These are phyloP conservation scores for Nomia melanderi DNA, from an alignment of 1,140 invertebrate species.

Conservation along the genomic window DNA sequence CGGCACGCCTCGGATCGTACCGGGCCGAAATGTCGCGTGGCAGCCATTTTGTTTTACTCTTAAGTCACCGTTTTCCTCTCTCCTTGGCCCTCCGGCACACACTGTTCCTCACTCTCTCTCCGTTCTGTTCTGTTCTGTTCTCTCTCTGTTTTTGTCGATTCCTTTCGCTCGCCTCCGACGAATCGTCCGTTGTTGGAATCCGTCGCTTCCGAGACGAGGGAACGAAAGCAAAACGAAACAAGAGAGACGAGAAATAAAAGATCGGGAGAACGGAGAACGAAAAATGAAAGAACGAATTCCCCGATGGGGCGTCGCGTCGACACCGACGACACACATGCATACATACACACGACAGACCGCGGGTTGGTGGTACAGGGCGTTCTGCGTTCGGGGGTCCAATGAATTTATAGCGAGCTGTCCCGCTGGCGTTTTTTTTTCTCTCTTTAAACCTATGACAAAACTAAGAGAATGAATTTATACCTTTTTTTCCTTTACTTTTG, in stretches of 20 bases:
- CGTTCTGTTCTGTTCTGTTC: background rate
- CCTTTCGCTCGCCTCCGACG: constrained; percentile 6
- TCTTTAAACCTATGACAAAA: constrained; percentile 77
- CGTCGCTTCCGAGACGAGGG: too few relatives aligned
- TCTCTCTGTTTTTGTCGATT: constrained; percentile 9
- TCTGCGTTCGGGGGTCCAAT: constrained; percentile 73
- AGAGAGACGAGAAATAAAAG: too few relatives aligned
- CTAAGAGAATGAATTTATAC: constrained; percentile 77
- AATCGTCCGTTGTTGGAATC: background rate
- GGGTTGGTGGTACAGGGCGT: constrained; percentile 74
- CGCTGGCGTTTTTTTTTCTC: constrained; percentile 74
- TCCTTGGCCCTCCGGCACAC: background rate
- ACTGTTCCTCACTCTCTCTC: constrained; percentile 2
- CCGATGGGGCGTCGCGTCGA: constrained; percentile 41
- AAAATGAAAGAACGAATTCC: constrained; percentile 11
- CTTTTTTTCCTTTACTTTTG: constrained; percentile 62
- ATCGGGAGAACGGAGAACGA: too few relatives aligned
- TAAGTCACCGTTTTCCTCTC: constrained; percentile 63
- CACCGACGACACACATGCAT: constrained; percentile 46
- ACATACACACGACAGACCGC: constrained; percentile 55
- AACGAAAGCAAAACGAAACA: too few relatives aligned
- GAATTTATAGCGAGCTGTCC: constrained; percentile 75
- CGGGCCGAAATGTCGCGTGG: constrained; percentile 65
- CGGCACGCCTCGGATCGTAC: constrained; percentile 50
- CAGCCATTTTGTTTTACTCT: too few relatives aligned